Conservation (phyloP, 2,113 vertebrate species). For the Mustela nigripes region DNA sequence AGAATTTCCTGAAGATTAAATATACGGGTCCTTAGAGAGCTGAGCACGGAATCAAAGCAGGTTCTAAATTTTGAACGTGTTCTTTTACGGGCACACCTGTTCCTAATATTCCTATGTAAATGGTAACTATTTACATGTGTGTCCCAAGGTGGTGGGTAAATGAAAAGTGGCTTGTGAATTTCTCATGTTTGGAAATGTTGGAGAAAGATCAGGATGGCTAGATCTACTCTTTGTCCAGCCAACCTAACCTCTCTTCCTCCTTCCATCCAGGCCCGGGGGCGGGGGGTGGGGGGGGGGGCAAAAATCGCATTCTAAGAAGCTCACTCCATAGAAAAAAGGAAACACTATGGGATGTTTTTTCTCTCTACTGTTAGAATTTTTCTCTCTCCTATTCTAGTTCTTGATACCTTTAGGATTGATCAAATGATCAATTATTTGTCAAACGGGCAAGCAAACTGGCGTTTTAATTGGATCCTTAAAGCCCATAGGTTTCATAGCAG, state of each 20-base stretch:
- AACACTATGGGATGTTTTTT: background rate
- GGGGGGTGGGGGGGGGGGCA: background rate
- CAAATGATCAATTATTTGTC: background rate
- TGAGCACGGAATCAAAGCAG: conserved; percentile 36
- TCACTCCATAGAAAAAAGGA: background rate
- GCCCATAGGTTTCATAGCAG: background rate
- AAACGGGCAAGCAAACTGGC: background rate
- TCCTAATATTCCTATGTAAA: conserved; percentile 63
- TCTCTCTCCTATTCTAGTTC: background rate
- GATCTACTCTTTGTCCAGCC: background rate
- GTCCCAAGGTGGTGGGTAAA: background rate
- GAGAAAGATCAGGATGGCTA: background rate
- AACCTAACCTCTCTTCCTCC: background rate
- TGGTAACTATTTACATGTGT: conserved; percentile 4
- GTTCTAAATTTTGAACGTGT: conserved; percentile 27
- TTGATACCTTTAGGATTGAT: conserved; percentile 4
- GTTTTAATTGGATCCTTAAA: background rate
- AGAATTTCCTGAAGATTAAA: conserved; percentile 57
- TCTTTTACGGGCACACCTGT: conserved; percentile 54
- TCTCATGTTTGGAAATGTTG: background rate
- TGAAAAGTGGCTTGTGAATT: conserved; percentile 22
- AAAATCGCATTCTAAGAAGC: background rate
- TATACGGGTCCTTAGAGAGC: conserved; percentile 20
- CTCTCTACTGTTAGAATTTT: background rate
- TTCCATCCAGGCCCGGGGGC: background rate